Conservation (phyloP, 2,888 invertebrate species). For the Adineta ricciae region DNA sequence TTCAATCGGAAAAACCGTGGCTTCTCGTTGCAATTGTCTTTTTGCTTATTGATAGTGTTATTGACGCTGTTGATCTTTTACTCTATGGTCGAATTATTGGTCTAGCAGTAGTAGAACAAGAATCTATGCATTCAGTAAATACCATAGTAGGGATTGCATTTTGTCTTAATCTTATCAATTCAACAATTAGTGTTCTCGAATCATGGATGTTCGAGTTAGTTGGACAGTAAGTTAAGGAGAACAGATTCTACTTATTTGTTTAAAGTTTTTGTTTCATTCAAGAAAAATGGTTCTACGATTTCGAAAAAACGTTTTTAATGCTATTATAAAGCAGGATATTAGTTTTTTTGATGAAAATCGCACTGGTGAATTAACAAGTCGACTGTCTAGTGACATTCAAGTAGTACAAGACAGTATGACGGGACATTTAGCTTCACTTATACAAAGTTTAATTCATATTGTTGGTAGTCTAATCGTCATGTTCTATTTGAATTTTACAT, state of each 20-base stretch:
- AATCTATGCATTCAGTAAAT: constrained; percentile 43
- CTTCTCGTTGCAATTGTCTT: constrained; percentile 34
- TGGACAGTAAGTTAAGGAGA: constrained; percentile 38
- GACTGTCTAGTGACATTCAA: constrained; percentile 46
- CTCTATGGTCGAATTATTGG: constrained; percentile 47
- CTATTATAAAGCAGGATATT: constrained; percentile 43
- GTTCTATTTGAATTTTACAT: constrained; percentile 43
- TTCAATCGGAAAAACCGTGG: constrained; percentile 41
- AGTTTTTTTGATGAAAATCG: constrained; percentile 47
- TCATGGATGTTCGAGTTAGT: constrained; percentile 44
- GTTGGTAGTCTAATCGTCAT: constrained; percentile 44
- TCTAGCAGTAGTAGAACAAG: constrained; percentile 41
- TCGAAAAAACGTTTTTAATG: constrained; percentile 40
- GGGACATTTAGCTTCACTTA: constrained; percentile 46
- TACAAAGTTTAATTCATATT: constrained; percentile 42
- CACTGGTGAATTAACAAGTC: constrained; percentile 46
- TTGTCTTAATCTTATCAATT: constrained; percentile 40
- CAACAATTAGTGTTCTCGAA: constrained; percentile 40
- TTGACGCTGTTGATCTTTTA: constrained; percentile 42
- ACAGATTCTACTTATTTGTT: background rate
- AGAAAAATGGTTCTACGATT: constrained; percentile 43
- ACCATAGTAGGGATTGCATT: constrained; percentile 41
- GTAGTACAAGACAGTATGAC: constrained; percentile 47
- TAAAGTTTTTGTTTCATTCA: background rate
- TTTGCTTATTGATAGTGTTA: constrained; percentile 40